Conservation (phyloP, 2,888 invertebrate species). For the Chalcis sispes region DNA sequence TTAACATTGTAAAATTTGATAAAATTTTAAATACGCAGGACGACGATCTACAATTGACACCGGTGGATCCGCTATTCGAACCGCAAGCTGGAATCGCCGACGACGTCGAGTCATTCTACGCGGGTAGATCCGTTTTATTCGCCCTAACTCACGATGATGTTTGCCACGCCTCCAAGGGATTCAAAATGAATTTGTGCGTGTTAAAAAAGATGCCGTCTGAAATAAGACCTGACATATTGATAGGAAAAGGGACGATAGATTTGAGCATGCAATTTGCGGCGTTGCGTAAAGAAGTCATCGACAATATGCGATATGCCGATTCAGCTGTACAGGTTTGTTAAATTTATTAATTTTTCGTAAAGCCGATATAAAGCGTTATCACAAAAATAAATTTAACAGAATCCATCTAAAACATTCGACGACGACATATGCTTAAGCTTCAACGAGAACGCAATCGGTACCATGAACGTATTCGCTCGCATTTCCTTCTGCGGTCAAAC, state of each 20-base stretch:
- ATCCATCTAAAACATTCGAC: conserved; percentile 78
- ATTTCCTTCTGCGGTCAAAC: conserved; percentile 82
- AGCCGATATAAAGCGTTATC: background rate
- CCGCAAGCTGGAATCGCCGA: conserved; percentile 70
- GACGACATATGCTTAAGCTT: conserved; percentile 79
- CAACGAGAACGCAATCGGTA: conserved; percentile 77
- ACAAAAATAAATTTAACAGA: conserved; percentile 36
- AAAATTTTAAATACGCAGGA: conserved; percentile 69
- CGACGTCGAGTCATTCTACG: conserved; percentile 76
- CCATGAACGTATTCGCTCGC: conserved; percentile 79
- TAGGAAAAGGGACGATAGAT: conserved; percentile 80
- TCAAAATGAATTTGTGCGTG: conserved; percentile 78
- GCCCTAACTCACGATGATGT: conserved; percentile 79
- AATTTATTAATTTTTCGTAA: too few species aligned
- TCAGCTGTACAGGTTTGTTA: conserved; percentile 51
- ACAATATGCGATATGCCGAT: conserved; percentile 1
- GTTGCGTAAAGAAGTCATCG: conserved; percentile 76
- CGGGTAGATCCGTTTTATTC: conserved; percentile 82
- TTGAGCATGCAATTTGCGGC: conserved; percentile 81
- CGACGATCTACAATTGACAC: conserved; percentile 72
- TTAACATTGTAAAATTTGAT: background rate
- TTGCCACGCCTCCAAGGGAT: conserved; percentile 76
- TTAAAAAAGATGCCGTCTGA: conserved; percentile 80
- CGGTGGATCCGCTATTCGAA: conserved; percentile 68
- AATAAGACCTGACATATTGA: conserved; percentile 79